Evolutionary conservation across 2,113 vertebrate genomes (phyloP).

Genomic region (Indri indri): DNA sequence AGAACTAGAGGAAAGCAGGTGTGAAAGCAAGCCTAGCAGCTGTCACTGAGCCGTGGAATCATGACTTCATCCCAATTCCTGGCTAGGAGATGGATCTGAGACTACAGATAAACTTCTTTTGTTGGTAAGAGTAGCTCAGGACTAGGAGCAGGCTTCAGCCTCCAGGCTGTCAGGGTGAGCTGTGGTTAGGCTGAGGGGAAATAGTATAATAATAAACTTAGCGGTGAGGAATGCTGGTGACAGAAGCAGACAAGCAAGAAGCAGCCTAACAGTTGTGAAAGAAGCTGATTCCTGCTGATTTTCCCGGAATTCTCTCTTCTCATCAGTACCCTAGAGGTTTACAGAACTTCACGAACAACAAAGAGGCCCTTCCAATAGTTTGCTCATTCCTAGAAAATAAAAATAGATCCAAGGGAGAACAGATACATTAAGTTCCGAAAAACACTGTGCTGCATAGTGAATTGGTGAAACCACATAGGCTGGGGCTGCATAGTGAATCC

Average conservation of each 20-base stretch:
- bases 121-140: not conserved
- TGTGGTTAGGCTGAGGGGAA: not conserved
- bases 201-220: not conserved
- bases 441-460: not conserved
- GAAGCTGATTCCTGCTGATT: not conserved
- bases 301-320: not conserved
- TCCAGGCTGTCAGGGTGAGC: not conserved
- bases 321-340: not conserved
- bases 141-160: not conserved
- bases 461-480: not conserved
- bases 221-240: not conserved
- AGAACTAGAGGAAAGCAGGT: not conserved
- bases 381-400: not conserved
- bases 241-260: not conserved
- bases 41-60: not conserved
- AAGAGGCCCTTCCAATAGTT: not conserved
- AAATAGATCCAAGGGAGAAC: not conserved
- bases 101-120: not conserved
- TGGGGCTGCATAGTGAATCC: not conserved
- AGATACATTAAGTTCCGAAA: not conserved
- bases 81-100: too few species aligned
- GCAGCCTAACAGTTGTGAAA: not conserved
- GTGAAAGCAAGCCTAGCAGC: not conserved
- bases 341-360: not conserved
- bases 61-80: not conserved